A percentile compares a stretch with the other conserved stretches of the same genome.
Conservation (phyloP, 2,113 vertebrate species). For the Prietella phreatophila region DNA sequence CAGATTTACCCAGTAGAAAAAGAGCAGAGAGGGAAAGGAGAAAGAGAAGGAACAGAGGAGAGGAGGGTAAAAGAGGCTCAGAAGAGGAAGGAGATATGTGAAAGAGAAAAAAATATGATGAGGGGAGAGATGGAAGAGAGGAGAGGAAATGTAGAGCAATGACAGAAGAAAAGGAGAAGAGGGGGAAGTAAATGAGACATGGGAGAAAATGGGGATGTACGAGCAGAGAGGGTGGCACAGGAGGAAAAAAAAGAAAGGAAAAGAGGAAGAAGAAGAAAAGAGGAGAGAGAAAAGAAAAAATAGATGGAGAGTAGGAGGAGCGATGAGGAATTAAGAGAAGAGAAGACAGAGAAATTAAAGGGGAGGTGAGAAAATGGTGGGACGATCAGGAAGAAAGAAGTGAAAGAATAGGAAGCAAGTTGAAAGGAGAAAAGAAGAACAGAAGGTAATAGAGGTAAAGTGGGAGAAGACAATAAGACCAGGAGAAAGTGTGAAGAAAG, state of each 20-base stretch:
- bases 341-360: background rate
- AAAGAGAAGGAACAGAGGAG: background rate
- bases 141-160: background rate
- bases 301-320: background rate
- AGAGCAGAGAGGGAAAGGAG: background rate
- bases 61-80: background rate
- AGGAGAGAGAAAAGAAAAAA: background rate
- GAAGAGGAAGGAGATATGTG: background rate
- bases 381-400: background rate
- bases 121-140: background rate
- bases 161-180: too few relatives aligned
- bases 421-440: constrained; percentile 17
- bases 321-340: background rate
- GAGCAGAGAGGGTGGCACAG: background rate
- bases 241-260: background rate
- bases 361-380: background rate
- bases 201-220: background rate
- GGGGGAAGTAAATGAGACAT: background rate
- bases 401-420: background rate
- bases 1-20: background rate
- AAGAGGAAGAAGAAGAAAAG: background rate
- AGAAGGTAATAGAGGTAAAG: background rate
- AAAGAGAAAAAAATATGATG: background rate
- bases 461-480: background rate
- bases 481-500: background rate